Evolutionary conservation across 2,797 vertebrate species (phyloP), one percentile per base, ranked within the genome.

Genomic region (Denticeps clupeoides): DNA sequence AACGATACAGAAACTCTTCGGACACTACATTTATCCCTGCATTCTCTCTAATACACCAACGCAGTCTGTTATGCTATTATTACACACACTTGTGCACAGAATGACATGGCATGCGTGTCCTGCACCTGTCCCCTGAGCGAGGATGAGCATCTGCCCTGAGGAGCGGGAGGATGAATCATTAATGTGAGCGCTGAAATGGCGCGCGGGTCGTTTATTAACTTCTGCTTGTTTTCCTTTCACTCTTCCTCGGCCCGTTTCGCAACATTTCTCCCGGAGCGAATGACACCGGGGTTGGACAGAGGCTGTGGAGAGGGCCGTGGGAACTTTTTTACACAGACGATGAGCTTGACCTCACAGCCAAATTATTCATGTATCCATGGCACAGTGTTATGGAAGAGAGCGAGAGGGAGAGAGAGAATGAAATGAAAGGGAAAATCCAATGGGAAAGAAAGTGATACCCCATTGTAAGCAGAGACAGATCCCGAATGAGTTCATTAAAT

Each of bases 121-220:
- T 31, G 43, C 23, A n/a, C n/a, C n/a, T n/a, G n/a, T n/a, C n/a
- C n/a, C n/a, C n/a, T n/a, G n/a, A n/a, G n/a, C n/a, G n/a, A n/a
- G n/a, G n/a, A n/a, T n/a, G n/a, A n/a, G n/a, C n/a, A n/a, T n/a
- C n/a, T n/a, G n/a, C n/a, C n/a, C n/a, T n/a, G n/a, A n/a, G n/a
- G n/a, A n/a, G n/a, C n/a, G n/a, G n/a, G n/a, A n/a, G n/a, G n/a
- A 29, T 27, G 5, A 11, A 5, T n/a, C 9, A 11, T 26, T 29
- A 27, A 11, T 29, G 11, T 10, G 2, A 26, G 25, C 2, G 43
- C 38, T 49, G 56, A 45, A 37, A 41, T 53, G 43, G 32, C 28
- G 29, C 47, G 40, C 12, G 29, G 32, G 47, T 63, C 59, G 48
- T 28, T 56, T 41, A 63, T 63, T 49, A 47, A 53, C 50, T 44